phyloP scores from a whole-genome alignment of 2,113 vertebrate species.

The Clupea harengus region DNA sequence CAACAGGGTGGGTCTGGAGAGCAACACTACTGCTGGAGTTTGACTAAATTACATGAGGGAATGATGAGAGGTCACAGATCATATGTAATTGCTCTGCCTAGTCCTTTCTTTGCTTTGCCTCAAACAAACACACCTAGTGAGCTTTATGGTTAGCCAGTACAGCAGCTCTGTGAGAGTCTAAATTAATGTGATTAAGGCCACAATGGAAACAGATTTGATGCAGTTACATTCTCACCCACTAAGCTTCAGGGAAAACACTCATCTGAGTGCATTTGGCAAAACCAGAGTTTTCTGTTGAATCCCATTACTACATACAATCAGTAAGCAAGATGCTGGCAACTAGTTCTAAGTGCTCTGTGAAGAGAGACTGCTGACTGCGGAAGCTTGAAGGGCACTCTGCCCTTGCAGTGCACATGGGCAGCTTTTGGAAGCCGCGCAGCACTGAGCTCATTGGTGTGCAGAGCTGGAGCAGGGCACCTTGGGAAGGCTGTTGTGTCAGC shows the following conservation, averaged over 20 bases:
- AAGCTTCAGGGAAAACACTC: not conserved
- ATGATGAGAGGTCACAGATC: not conserved
- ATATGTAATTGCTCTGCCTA: not conserved
- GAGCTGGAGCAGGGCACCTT: slow-evolving; percentile 63
- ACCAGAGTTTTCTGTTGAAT: not conserved
- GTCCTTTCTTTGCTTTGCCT: not conserved
- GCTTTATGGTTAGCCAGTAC: not conserved
- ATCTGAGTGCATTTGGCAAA: not conserved
- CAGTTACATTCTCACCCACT: not conserved
- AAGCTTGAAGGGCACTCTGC: slow-evolving; percentile 53
- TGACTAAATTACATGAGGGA: not conserved
- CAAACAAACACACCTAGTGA: not conserved
- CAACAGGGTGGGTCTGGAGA: not conserved
- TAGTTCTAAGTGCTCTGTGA: not conserved
- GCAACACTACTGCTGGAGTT: not conserved
- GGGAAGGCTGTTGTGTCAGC: slow-evolving; percentile 60
- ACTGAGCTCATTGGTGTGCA: slow-evolving; percentile 60
- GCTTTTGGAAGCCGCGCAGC: slow-evolving; percentile 49
- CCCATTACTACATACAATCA: not conserved
- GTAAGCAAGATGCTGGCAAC: not conserved
- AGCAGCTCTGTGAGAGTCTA: not conserved
- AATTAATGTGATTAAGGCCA: not conserved
- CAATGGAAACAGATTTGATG: no score
- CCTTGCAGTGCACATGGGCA: slow-evolving; percentile 49
- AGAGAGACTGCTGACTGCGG: slow-evolving; percentile 31